A percentile compares a stretch with the other conserved stretches of the same genome.
phyloP scores from a whole-genome alignment of 2,888 invertebrate species.

The Bibio marci region DNA sequence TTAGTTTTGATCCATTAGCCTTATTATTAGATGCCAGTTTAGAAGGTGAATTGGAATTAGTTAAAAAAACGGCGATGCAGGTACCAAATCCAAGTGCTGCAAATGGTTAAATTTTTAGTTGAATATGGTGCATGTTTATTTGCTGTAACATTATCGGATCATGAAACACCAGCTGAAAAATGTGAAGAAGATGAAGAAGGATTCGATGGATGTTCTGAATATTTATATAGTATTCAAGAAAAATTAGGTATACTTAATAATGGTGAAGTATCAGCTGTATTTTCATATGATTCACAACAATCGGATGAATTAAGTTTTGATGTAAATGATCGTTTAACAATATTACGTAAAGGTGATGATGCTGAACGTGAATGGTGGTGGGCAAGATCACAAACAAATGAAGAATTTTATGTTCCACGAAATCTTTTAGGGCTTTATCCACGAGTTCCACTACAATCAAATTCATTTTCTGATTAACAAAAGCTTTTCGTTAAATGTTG shows the following conservation, averaged over 20 bases:
- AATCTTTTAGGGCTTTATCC: slow-evolving; percentile 69
- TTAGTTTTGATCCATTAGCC: slow-evolving; percentile 95
- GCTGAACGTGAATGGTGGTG: slow-evolving; percentile 95
- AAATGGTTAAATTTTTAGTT: slow-evolving; percentile 95
- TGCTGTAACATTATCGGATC: slow-evolving; percentile 93
- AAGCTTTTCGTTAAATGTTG: slow-evolving; percentile 25
- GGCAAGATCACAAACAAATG: slow-evolving; percentile 31
- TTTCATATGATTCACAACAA: slow-evolving; percentile 81
- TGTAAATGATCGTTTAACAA: slow-evolving; percentile 69
- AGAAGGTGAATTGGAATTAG: slow-evolving; percentile 94
- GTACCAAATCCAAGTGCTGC: slow-evolving; percentile 91
- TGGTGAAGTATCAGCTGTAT: slow-evolving; percentile 86
- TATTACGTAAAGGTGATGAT: slow-evolving; percentile 88
- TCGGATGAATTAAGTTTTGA: slow-evolving; percentile 81
- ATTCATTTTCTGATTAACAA: slow-evolving; percentile 28
- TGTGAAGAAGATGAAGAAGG: slow-evolving; percentile 99
- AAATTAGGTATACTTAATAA: slow-evolving; percentile 89
- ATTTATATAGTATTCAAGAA: slow-evolving; percentile 83
- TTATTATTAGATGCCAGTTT: slow-evolving; percentile 90
- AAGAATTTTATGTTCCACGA: slow-evolving; percentile 88
- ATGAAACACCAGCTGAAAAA: slow-evolving; percentile 97
- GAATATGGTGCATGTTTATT: slow-evolving; percentile 95
- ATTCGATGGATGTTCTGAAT: slow-evolving; percentile 94
- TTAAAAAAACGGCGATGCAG: slow-evolving; percentile 86
- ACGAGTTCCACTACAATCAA: slow-evolving; percentile 24